Percentiles rank a stretch among this genome's conserved stretches.
phyloP scores from a whole-genome alignment of 1,140 invertebrate species.

The Drosophila ercepeae region DNA sequence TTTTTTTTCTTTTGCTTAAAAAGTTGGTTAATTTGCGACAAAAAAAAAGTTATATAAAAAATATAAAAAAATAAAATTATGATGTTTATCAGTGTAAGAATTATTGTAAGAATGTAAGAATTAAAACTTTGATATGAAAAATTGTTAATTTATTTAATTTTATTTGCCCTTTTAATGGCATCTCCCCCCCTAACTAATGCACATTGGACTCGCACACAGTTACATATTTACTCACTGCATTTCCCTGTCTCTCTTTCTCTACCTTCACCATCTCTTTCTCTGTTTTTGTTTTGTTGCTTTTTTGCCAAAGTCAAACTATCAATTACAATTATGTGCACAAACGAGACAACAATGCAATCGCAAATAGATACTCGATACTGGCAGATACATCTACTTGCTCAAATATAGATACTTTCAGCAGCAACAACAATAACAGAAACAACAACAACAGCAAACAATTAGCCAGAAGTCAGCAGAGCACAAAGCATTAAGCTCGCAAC shows the following conservation, averaged over 20 bases:
- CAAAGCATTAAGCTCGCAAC: conserved; percentile 44
- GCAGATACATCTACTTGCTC: conserved; percentile 32
- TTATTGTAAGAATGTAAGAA: too few relatives aligned
- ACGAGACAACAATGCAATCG: conserved; percentile 48
- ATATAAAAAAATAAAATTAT: too few relatives aligned
- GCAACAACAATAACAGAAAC: too few relatives aligned
- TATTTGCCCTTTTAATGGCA: too few relatives aligned
- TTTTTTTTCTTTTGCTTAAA: too few relatives aligned
- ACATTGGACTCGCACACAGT: conserved; percentile 62
- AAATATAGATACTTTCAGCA: conserved; percentile 34
- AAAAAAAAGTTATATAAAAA: too few relatives aligned
- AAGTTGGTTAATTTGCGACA: too few relatives aligned
- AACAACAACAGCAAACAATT: conserved; percentile 59
- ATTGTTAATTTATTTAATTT: too few relatives aligned
- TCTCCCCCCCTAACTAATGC: too few relatives aligned
- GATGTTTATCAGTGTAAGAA: too few relatives aligned
- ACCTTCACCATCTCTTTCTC: background rate
- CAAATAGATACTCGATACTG: conserved; percentile 46
- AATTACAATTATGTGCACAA: conserved; percentile 77
- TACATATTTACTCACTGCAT: conserved; percentile 34
- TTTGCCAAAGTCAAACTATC: conserved; percentile 72
- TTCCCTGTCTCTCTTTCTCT: background rate
- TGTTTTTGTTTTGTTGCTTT: background rate
- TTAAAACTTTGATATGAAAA: too few relatives aligned
- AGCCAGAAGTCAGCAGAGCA: conserved; percentile 63